These are phyloP conservation scores for Rutilus rutilus DNA, from an alignment of 2,113 vertebrate species.

Conservation along the genomic window DNA sequence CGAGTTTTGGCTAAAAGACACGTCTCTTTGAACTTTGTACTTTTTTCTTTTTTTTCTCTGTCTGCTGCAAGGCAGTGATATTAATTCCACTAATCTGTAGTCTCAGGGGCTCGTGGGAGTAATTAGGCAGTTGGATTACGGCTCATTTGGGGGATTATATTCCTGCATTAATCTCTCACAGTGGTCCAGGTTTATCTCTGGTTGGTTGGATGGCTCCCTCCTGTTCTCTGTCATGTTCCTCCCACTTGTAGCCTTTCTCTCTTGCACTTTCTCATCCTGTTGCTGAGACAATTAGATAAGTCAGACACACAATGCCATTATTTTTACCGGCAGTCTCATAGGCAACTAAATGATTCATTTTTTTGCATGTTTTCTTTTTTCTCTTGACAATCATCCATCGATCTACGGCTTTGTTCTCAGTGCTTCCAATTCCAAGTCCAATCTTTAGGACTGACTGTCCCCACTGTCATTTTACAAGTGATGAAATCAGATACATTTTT, in stretches of 20 bases:
- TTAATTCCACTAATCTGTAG: constrained; percentile 52
- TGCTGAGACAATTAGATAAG: neutral
- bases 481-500: neutral
- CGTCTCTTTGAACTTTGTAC: neutral
- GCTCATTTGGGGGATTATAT: constrained; percentile 52
- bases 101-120: constrained; percentile 48
- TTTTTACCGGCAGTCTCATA: neutral
- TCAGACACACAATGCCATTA: neutral
- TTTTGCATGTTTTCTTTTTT: neutral
- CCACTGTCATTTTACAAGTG: neutral
- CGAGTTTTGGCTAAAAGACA: constrained; percentile 5
- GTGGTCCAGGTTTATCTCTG: constrained; percentile 38
- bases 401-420: neutral
- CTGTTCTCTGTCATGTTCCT: neutral
- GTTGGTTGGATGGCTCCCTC: constrained; percentile 1
- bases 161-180: constrained; percentile 31
- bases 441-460: neutral
- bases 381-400: neutral
- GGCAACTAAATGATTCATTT: neutral
- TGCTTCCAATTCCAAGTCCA: constrained; percentile 12
- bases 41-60: neutral
- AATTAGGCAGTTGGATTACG: constrained; percentile 52
- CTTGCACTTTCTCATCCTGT: neutral
- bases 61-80: constrained; percentile 42
- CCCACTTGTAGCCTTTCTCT: constrained; percentile 2